Conservation (phyloP, 2,888 invertebrate genomes). For the Altica lythri region DNA sequence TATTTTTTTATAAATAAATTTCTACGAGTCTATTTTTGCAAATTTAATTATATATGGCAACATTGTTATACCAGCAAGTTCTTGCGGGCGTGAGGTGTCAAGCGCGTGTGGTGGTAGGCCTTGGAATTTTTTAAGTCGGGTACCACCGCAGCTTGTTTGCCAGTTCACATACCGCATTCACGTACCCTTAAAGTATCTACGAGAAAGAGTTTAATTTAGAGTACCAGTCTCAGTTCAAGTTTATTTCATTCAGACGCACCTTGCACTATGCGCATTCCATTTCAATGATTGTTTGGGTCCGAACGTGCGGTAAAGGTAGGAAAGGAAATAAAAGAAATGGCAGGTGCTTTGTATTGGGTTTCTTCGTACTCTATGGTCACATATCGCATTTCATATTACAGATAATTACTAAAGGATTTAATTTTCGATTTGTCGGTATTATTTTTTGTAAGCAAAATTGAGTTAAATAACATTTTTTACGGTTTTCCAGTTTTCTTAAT, state of each 20-base stretch:
- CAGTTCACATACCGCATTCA: not conserved
- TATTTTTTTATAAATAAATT: no score
- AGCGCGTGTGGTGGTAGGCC: conserved; percentile 5
- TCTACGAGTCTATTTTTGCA: no score
- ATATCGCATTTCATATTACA: conserved; percentile 1
- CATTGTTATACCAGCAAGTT: not conserved
- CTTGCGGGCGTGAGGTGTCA: conserved; percentile 6
- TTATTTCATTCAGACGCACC: conserved; percentile 9
- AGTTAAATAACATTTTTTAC: no score
- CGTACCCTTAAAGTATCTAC: conserved; percentile 8
- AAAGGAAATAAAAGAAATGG: conserved; percentile 4
- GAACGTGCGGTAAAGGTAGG: not conserved
- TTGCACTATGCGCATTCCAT: conserved; percentile 14
- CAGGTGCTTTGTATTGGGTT: conserved; percentile 11
- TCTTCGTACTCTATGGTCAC: conserved; percentile 2
- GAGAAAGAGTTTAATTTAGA: not conserved
- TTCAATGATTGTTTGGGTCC: conserved; percentile 5
- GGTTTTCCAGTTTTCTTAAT: no score
- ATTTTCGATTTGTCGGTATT: no score
- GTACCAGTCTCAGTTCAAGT: not conserved
- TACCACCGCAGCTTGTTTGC: not conserved
- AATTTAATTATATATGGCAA: no score
- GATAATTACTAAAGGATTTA: no score
- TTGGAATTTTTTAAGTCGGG: not conserved
- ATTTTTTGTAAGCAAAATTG: no score